Conservation (phyloP, 2,113 vertebrate genomes). For the Catagonus wagneri region DNA sequence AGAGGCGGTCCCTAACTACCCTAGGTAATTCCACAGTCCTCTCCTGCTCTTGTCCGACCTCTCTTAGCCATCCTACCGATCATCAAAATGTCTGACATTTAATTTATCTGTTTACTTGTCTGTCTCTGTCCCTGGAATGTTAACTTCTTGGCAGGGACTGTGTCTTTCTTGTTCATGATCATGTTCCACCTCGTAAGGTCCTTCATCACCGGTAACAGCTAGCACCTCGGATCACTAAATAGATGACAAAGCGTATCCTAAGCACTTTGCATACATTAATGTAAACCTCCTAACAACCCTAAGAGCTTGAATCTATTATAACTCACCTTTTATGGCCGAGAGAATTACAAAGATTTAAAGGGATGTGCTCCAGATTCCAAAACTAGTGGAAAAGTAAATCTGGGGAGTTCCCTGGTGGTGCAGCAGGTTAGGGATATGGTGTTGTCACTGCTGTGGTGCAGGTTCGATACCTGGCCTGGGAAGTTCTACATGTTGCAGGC, state of each 20-base stretch:
- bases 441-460: no score
- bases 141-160: background rate
- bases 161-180: background rate
- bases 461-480: no score
- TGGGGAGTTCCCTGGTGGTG: no score
- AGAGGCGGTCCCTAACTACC: background rate
- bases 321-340: background rate
- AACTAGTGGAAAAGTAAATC: background rate
- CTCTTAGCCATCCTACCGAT: background rate
- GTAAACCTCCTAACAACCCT: background rate
- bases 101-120: background rate
- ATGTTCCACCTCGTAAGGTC: background rate
- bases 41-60: background rate
- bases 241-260: background rate
- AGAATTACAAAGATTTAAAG: background rate
- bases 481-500: no score
- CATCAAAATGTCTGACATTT: background rate
- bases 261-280: background rate
- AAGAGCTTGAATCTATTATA: background rate
- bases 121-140: background rate
- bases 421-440: no score
- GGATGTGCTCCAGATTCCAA: background rate
- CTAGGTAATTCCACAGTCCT: no score
- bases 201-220: background rate
- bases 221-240: background rate